A percentile compares a stretch with the other conserved stretches of the same genome.
Conservation (phyloP, 2,888 invertebrate species). For the Cephonodes hylas region DNA sequence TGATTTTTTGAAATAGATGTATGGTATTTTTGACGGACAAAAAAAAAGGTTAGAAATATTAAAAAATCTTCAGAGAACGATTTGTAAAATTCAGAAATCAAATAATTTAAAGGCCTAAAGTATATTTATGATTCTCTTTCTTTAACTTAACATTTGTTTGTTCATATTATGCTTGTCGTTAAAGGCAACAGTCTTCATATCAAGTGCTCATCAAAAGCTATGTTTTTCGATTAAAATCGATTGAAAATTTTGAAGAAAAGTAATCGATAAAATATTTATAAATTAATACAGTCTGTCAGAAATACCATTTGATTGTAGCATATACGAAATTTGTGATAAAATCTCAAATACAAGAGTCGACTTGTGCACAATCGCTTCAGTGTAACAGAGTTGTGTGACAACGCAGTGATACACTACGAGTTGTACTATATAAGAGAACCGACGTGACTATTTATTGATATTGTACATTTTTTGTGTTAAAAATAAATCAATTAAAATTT, state of each 20-base stretch:
- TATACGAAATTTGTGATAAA: constrained; percentile 7
- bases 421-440: constrained; percentile 66
- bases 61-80: too few species aligned
- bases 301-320: background rate
- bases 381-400: constrained; percentile 61
- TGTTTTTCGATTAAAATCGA: too few species aligned
- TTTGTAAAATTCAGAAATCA: too few species aligned
- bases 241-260: too few species aligned
- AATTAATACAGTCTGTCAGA: background rate
- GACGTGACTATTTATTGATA: constrained; percentile 79
- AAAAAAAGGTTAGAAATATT: background rate
- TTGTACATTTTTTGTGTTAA: constrained; percentile 78
- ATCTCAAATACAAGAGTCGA: background rate
- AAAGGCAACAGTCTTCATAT: too few species aligned
- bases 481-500: constrained; percentile 68
- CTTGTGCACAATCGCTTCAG: background rate
- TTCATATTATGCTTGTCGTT: too few species aligned
- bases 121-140: too few species aligned
- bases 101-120: too few species aligned
- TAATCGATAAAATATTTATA: background rate
- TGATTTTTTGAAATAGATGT: background rate
- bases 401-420: constrained; percentile 67
- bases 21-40: background rate
- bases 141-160: too few species aligned
- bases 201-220: too few species aligned